These are phyloP conservation scores for Trichogramma evanescens DNA, from an alignment of 2,888 invertebrate genomes.

Conservation along the genomic window DNA sequence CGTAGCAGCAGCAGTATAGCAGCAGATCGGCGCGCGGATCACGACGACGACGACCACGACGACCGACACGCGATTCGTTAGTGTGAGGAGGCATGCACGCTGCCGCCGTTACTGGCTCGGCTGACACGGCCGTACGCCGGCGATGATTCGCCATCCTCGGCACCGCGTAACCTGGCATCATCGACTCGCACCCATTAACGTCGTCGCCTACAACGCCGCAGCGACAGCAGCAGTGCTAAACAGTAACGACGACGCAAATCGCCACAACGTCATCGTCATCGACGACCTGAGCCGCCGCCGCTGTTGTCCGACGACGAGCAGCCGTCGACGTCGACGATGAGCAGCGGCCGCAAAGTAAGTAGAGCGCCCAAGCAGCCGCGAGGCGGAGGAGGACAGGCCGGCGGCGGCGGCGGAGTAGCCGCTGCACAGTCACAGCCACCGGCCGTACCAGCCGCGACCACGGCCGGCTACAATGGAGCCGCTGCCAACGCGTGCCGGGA, in stretches of 20 bases:
- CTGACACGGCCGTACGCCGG: too few species aligned
- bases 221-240: neutral
- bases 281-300: neutral
- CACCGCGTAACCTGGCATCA: too few species aligned
- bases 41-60: too few species aligned
- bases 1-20: too few species aligned
- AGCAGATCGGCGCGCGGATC: too few species aligned
- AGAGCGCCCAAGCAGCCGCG: slow-evolving; percentile 12
- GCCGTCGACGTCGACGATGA: slow-evolving; percentile 3
- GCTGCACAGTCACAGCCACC: slow-evolving; percentile 16
- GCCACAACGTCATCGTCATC: too few species aligned
- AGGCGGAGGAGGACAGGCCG: slow-evolving; percentile 17
- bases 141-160: too few species aligned
- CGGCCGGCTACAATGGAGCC: slow-evolving; percentile 8
- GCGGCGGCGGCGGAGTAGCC: neutral
- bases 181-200: too few species aligned
- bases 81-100: too few species aligned
- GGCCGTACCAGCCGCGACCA: slow-evolving; percentile 6
- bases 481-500: slow-evolving; percentile 17
- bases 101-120: too few species aligned
- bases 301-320: slow-evolving; percentile 19
- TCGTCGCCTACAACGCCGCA: neutral
- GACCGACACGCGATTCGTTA: too few species aligned
- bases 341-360: slow-evolving; percentile 14
- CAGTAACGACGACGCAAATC: too few species aligned